Percentiles rank a stretch among this genome's conserved stretches.
Evolutionary conservation across 2,888 invertebrate genomes (phyloP).

Genomic region (Erebia palarica): DNA sequence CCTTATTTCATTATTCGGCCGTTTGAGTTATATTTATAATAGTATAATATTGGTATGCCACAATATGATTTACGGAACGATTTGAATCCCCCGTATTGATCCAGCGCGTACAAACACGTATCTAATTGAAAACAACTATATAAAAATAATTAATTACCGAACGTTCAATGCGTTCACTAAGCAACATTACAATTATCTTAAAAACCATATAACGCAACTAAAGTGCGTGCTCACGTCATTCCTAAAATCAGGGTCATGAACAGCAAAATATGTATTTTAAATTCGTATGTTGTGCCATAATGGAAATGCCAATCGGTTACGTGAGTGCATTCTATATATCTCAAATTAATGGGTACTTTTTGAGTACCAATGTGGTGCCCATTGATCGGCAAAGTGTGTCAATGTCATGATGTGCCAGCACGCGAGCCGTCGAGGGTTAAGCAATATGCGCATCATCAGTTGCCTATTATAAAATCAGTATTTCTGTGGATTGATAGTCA

Average conservation of each 20-base stretch:
- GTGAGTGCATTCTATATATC: slow-evolving; percentile 25
- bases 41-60: no score
- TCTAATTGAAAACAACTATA: background rate
- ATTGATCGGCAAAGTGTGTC: slow-evolving; percentile 74
- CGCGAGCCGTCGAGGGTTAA: slow-evolving; percentile 59
- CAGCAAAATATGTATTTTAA: slow-evolving; percentile 21
- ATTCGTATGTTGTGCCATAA: slow-evolving; percentile 22
- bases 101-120: background rate
- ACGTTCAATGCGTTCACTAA: slow-evolving; percentile 1
- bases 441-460: slow-evolving; percentile 55
- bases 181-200: slow-evolving; percentile 1
- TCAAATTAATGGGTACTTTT: slow-evolving; percentile 36
- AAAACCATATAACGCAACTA: background rate
- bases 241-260: slow-evolving; percentile 20
- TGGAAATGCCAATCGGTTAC: slow-evolving; percentile 23
- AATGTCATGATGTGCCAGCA: slow-evolving; percentile 76
- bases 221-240: slow-evolving; percentile 10
- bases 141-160: background rate
- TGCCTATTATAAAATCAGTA: slow-evolving; percentile 22
- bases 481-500: background rate
- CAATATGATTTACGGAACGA: background rate
- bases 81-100: background rate
- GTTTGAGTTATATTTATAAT: no score
- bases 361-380: slow-evolving; percentile 51
- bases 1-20: no score